A percentile compares a stretch with the other conserved stretches of the same genome.
These are phyloP conservation scores for Drosophila nasuta DNA, from an alignment of 1,140 invertebrate species.

Conservation along the genomic window DNA sequence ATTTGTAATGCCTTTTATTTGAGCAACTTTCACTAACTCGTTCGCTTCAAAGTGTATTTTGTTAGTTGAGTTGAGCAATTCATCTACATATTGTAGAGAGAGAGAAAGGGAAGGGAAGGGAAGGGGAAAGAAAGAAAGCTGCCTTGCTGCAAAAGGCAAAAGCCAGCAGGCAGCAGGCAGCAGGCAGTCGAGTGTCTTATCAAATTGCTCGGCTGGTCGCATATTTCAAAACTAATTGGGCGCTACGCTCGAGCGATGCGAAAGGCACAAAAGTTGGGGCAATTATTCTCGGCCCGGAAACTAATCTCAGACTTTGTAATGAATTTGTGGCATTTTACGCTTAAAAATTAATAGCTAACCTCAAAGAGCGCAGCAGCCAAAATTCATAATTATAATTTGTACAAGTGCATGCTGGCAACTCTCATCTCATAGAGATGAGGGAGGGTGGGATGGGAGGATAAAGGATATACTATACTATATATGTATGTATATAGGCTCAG, in stretches of 20 bases:
- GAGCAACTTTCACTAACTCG: too few relatives aligned
- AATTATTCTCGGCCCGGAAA: constrained; percentile 51
- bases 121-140: too few relatives aligned
- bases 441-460: neutral
- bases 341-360: constrained; percentile 76
- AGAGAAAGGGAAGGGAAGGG: too few relatives aligned
- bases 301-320: constrained; percentile 70
- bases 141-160: too few relatives aligned
- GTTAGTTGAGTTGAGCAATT: too few relatives aligned
- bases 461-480: neutral
- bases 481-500: constrained; percentile 25
- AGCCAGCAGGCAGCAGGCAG: neutral
- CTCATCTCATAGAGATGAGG: neutral
- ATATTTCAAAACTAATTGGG: constrained; percentile 51
- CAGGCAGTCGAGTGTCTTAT: constrained; percentile 19
- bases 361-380: constrained; percentile 51
- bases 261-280: constrained; percentile 33
- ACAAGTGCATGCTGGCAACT: constrained; percentile 27
- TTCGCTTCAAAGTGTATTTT: too few relatives aligned
- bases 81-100: too few relatives aligned
- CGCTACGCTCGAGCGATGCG: constrained; percentile 18
- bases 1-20: neutral
- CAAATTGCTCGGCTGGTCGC: constrained; percentile 27
- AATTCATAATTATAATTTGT: constrained; percentile 69
- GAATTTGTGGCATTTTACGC: constrained; percentile 55